A percentile compares a stretch with the other conserved stretches of the same genome.
Evolutionary conservation across 2,888 invertebrate genomes (phyloP).

Genomic region (Cyclophora punctaria): DNA sequence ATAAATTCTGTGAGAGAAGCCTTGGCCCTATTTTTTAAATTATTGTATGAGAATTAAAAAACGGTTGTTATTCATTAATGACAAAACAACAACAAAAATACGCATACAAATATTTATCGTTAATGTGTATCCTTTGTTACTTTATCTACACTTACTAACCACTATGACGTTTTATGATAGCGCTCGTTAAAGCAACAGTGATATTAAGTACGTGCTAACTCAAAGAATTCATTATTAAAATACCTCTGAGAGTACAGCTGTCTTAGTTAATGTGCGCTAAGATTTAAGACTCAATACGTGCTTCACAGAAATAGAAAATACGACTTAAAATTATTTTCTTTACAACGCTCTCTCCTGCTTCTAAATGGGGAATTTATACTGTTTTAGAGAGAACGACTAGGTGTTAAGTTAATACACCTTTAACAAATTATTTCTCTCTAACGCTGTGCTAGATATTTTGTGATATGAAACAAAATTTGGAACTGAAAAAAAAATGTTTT

Average conservation of each 20-base stretch:
- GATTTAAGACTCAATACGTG: constrained; percentile 65
- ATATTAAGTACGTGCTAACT: constrained; percentile 58
- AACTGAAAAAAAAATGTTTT: no score
- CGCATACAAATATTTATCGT: no score
- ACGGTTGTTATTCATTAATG: no score
- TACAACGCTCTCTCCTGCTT: constrained; percentile 15
- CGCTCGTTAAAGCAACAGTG: constrained; percentile 52
- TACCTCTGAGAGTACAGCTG: constrained; percentile 56
- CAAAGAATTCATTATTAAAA: constrained; percentile 69
- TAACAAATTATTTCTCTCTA: no score
- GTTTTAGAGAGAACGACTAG: constrained; percentile 1
- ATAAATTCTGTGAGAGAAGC: no score
- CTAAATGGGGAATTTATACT: constrained; percentile 12
- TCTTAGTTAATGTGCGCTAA: constrained; percentile 55
- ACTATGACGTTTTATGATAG: constrained; percentile 53
- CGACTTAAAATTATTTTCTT: constrained; percentile 27
- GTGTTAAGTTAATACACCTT: constrained; percentile 2
- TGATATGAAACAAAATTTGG: no score
- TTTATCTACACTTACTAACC: constrained; percentile 2
- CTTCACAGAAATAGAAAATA: constrained; percentile 34
- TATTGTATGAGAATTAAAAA: no score
- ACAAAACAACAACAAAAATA: no score
- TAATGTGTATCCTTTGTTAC: no score
- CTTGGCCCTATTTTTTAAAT: no score
- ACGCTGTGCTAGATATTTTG: background rate